These are phyloP conservation scores for Caenorhabditis sp. DNA, from an alignment of 2,888 invertebrate species.

Conservation along the genomic window DNA sequence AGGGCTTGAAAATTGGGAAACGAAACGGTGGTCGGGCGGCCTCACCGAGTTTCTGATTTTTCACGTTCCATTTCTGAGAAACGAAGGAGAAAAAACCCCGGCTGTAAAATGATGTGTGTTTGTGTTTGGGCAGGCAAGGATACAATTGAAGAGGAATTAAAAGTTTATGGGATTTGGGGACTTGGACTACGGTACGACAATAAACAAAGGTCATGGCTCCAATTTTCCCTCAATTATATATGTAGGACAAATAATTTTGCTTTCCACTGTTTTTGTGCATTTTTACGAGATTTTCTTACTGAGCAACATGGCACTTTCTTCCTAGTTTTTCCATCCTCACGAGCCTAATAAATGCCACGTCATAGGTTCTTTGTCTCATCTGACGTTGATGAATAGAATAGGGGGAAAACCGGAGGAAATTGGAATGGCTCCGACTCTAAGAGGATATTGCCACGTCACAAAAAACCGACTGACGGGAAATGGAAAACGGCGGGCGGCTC, in stretches of 20 bases:
- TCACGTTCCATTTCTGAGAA: not conserved
- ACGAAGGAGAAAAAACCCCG: not conserved
- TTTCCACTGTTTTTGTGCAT: too few relatives aligned
- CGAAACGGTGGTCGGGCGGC: not conserved
- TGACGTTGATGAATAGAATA: not conserved
- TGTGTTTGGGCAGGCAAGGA: not conserved
- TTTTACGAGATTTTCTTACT: too few relatives aligned
- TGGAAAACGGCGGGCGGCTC: not conserved
- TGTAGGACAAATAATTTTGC: too few relatives aligned
- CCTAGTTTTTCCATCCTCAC: too few relatives aligned
- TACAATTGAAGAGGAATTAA: not conserved
- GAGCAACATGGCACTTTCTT: too few relatives aligned
- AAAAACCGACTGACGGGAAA: not conserved
- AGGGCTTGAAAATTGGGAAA: not conserved
- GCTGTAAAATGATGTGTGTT: conserved; percentile 1
- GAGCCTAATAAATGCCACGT: conserved; percentile 13
- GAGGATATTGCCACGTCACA: not conserved
- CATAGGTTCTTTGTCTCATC: not conserved
- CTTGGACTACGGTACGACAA: not conserved
- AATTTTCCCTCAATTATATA: too few relatives aligned
- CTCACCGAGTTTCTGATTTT: not conserved
- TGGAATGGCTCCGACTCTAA: not conserved
- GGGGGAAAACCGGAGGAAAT: not conserved
- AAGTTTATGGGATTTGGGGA: not conserved
- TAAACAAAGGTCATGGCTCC: not conserved